Conservation (phyloP, 35 echinoderm and acorn worm species). For the Apostichopus californicus region DNA sequence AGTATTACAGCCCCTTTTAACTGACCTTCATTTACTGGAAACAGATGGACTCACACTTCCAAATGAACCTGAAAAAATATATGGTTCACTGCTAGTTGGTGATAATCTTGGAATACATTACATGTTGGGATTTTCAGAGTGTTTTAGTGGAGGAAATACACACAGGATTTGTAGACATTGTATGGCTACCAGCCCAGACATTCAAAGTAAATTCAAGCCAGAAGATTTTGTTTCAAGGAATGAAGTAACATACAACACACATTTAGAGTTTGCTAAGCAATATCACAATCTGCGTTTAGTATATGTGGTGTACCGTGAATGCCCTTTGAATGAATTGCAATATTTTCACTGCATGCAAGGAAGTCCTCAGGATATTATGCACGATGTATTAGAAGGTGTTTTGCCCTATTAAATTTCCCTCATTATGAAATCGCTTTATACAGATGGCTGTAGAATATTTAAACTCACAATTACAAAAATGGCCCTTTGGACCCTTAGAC, state of each 20-base stretch:
- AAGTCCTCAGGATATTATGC: conserved; percentile 16
- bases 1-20: not conserved
- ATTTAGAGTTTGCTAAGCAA: conserved; percentile 18
- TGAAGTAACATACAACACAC: conserved; percentile 32
- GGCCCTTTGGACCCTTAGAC: conserved; percentile 42
- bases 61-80: not conserved
- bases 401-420: conserved; percentile 20
- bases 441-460: too few relatives aligned
- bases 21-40: not conserved
- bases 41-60: not conserved
- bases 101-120: conserved; percentile 32
- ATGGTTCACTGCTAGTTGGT: conserved; percentile 8
- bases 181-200: conserved; percentile 15
- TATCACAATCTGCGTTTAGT: not conserved
- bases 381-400: conserved; percentile 27
- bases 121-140: conserved; percentile 8
- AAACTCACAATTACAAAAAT: not conserved
- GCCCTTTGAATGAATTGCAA: conserved; percentile 26
- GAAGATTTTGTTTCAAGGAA: not conserved
- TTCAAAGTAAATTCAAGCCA: conserved; percentile 18
- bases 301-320: conserved; percentile 10
- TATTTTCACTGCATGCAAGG: conserved; percentile 41
- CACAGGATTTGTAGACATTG: conserved; percentile 41
- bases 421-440: not conserved
- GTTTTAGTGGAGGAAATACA: not conserved